phyloP scores from a whole-genome alignment of 2,797 vertebrate species.

The Acipenser oxyrinchus region DNA sequence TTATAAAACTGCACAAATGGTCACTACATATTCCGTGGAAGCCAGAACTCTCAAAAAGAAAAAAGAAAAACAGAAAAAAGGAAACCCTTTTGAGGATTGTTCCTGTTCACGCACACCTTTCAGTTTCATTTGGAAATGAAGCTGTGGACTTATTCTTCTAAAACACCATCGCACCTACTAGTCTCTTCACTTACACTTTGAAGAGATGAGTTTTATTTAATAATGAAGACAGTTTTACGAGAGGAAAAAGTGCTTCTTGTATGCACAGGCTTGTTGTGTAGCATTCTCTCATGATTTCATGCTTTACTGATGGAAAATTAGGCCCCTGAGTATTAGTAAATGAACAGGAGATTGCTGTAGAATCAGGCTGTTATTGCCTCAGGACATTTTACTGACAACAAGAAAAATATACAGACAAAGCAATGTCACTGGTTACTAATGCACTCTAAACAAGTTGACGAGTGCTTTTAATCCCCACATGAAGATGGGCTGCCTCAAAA shows the following conservation, averaged over 20 bases:
- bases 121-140: no score
- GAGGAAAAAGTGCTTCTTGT: conserved; percentile 67
- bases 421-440: conserved; percentile 90
- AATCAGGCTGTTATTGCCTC: conserved; percentile 83
- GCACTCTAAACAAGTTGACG: conserved; percentile 82
- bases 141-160: no score
- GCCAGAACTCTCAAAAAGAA: no score
- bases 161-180: conserved; percentile 23
- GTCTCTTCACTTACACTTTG: conserved; percentile 55
- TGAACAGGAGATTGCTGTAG: conserved; percentile 76
- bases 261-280: conserved; percentile 79
- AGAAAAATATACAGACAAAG: conserved; percentile 80
- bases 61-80: no score
- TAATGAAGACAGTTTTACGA: conserved; percentile 64
- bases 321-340: conserved; percentile 79
- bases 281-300: conserved; percentile 92
- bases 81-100: no score
- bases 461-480: conserved; percentile 73
- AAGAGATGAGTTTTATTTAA: conserved; percentile 76
- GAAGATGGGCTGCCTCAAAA: conserved; percentile 51
- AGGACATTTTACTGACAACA: conserved; percentile 79
- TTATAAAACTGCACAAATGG: no score
- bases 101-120: no score
- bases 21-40: no score
- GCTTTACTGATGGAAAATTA: conserved; percentile 97